phyloP scores from a whole-genome alignment of 1,140 invertebrate species.

The Cyclargus thomasi region DNA sequence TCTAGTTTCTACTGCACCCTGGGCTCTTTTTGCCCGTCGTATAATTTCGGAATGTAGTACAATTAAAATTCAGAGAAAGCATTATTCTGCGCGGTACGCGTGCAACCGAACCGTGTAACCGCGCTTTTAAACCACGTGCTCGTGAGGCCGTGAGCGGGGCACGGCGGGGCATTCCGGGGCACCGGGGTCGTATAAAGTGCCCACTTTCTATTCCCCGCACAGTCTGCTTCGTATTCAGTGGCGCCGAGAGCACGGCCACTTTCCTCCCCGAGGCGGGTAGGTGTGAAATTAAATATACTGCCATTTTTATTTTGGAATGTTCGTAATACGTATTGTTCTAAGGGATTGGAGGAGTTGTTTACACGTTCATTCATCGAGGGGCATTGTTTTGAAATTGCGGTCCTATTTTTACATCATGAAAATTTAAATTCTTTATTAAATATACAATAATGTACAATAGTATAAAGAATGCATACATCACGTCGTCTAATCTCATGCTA shows the following conservation, averaged over 20 bases:
- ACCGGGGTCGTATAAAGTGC: constrained; percentile 17
- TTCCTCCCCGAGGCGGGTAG: not conserved
- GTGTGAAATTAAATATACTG: constrained; percentile 18
- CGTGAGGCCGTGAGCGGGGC: too few relatives aligned
- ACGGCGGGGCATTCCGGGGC: constrained; percentile 5
- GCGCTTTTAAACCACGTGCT: constrained; percentile 19
- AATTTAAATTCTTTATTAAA: too few relatives aligned
- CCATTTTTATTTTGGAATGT: constrained; percentile 2
- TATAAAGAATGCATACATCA: too few relatives aligned
- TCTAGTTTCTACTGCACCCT: not conserved
- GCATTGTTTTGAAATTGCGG: too few relatives aligned
- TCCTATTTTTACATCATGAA: too few relatives aligned
- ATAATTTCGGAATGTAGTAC: too few relatives aligned
- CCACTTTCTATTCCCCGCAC: constrained; percentile 21
- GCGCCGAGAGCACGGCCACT: constrained; percentile 2
- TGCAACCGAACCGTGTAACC: constrained; percentile 14
- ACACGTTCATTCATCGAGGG: not conserved
- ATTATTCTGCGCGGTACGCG: not conserved
- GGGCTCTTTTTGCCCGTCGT: not conserved
- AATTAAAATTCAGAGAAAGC: not conserved
- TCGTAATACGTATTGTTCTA: not conserved
- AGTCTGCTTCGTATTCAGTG: constrained; percentile 18
- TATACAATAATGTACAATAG: too few relatives aligned
- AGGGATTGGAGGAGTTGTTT: not conserved
- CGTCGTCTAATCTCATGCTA: too few relatives aligned